Base-by-base conservation (phyloP, 2,888 invertebrate species). In the Dioctria linearis region DNA sequence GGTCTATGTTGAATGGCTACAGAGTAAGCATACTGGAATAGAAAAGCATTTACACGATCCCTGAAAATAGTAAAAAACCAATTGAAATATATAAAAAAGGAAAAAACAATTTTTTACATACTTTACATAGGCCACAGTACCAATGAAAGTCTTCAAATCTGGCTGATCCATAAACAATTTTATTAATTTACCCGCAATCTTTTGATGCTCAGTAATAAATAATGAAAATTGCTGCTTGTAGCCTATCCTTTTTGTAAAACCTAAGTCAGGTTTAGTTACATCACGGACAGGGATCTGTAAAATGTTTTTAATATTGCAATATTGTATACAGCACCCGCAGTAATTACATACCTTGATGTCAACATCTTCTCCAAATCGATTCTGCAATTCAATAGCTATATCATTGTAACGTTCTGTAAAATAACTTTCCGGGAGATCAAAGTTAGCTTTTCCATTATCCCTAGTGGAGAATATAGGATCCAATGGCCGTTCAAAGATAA, bases 1-100 rank as follows among this genome's bases (percentile, higher is more conserved):
- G 82, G 82, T 4, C 89, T 88, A 89, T 95, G 95, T 85, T 94
- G 90, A 37, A 95, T 88, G 0, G 95, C 94, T 5, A 96, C 94
- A 0, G 95, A 93, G 59, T 93, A 91, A 63, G 93, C 92, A 86
- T 96, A 96, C 87, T 95, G 94, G 89, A 95, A 96, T 83, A 96
- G 88, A 83, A 94, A 93, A 0, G 96, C 93, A 88, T 96, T 96
- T 8, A 96, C 89, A 57, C 94, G 92, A 84, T 94, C 94, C 81
- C 95, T 91, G 65, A 92, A 57, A 82, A 39, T 9, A 9, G n/a
- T 25, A 40, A 5, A 3, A 9, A 3, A 2, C n/a, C 37, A 8
- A 13, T 66, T 11, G n/a, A 66, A 37, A 61, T 1, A 51, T 9
- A 25, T 42, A 11, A 37, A 78, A 13, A 43, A 9, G 4, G 2